Conservation (phyloP, 2,797 vertebrate species). For the Phoebastria nigripes region DNA sequence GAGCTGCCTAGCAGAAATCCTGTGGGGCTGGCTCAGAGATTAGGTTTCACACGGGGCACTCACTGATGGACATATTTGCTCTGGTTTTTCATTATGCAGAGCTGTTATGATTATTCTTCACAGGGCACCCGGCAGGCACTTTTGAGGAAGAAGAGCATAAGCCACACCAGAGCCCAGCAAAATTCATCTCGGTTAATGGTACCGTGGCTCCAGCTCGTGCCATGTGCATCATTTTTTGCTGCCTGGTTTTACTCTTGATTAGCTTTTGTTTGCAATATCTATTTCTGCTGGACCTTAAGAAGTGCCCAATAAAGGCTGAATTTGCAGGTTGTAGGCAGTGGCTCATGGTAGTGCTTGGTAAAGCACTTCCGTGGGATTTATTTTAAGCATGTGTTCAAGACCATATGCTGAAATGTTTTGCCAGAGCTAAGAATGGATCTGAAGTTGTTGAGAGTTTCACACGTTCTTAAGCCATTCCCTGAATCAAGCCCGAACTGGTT, state of each 20-base stretch:
- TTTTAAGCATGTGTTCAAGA: neutral
- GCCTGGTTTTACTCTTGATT: neutral
- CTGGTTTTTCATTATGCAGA: neutral
- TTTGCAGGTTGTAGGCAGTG: neutral
- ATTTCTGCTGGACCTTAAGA: neutral
- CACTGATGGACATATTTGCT: neutral
- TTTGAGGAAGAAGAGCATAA: neutral
- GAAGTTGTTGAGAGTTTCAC: neutral
- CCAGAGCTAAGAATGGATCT: neutral
- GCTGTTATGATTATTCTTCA: neutral
- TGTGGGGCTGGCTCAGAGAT: neutral
- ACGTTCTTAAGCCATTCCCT: neutral
- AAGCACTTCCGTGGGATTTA: neutral
- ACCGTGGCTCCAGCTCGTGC: neutral
- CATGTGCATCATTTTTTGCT: neutral
- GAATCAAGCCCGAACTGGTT: neutral
- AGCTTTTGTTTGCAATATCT: neutral
- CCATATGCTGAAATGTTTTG: neutral
- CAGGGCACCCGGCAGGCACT: neutral
- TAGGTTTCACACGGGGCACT: neutral
- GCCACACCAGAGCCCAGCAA: neutral
- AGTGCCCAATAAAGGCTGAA: neutral
- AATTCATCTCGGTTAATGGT: neutral
- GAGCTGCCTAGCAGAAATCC: neutral
- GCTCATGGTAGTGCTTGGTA: neutral